Evolutionary conservation across 2,113 vertebrate species (phyloP).

Genomic region (Burhinus bistriatus): DNA sequence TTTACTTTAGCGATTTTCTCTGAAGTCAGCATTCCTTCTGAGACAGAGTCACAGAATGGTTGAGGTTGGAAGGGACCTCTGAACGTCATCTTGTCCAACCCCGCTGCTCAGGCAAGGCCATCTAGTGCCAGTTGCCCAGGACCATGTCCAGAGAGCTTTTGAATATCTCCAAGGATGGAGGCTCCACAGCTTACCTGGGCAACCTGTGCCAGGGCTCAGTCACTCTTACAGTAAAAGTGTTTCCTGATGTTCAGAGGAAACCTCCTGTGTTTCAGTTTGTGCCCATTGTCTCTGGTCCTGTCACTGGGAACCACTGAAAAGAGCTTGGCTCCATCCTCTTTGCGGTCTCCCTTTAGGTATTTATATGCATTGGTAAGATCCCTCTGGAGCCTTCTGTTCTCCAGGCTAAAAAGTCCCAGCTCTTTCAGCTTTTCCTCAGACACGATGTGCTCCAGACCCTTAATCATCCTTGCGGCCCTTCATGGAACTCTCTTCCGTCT

Average conservation of each 20-base stretch:
- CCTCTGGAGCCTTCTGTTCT: background rate
- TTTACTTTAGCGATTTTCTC: background rate
- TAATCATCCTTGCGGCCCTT: background rate
- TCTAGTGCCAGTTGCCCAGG: background rate
- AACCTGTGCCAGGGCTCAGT: background rate
- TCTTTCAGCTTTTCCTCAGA: background rate
- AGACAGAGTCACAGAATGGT: background rate
- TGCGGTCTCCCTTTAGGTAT: background rate
- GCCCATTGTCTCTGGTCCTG: background rate
- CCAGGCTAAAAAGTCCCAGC: background rate
- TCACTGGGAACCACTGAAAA: background rate
- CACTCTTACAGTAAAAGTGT: background rate
- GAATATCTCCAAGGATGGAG: background rate
- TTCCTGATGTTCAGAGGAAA: background rate
- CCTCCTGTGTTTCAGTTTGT: background rate
- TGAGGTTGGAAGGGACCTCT: background rate
- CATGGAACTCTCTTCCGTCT: background rate
- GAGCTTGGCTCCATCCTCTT: background rate
- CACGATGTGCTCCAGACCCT: background rate
- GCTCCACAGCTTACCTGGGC: background rate
- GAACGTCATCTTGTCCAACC: background rate
- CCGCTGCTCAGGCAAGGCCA: background rate
- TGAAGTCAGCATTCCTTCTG: background rate
- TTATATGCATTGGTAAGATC: background rate
- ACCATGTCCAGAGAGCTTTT: rapidly evolving